phyloP scores from a whole-genome alignment of 1,140 invertebrate species.

The Phymastichus coffea region DNA sequence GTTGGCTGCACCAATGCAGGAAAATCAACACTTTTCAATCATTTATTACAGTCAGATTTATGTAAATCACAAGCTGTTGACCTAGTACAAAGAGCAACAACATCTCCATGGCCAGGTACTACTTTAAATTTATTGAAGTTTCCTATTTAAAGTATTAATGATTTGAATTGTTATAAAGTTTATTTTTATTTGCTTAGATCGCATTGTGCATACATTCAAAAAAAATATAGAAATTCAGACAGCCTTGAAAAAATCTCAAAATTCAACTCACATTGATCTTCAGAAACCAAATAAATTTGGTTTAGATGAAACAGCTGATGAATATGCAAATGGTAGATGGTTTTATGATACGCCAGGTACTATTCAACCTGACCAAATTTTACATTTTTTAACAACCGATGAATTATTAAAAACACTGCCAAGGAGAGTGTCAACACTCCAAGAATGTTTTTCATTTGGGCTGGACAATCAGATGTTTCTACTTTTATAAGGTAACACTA shows the following conservation, averaged over 20 bases:
- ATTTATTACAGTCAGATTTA: constrained; percentile 87
- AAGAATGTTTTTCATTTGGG: constrained; percentile 68
- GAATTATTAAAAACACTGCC: constrained; percentile 79
- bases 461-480: constrained; percentile 59
- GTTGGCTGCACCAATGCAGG: constrained; percentile 96
- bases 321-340: constrained; percentile 74
- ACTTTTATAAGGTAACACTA: constrained; percentile 44
- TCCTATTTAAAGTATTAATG: constrained; percentile 58
- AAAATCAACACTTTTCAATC: constrained; percentile 94
- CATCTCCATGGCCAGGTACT: constrained; percentile 93
- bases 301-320: constrained; percentile 63
- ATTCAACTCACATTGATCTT: neutral
- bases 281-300: constrained; percentile 47
- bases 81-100: constrained; percentile 84
- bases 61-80: constrained; percentile 81
- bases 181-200: constrained; percentile 18
- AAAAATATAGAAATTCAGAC: neutral
- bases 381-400: constrained; percentile 81
- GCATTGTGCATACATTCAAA: constrained; percentile 24
- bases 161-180: neutral
- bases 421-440: constrained; percentile 69
- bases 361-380: constrained; percentile 80
- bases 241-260: neutral
- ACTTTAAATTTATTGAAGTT: constrained; percentile 90
- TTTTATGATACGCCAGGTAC: constrained; percentile 93